A percentile compares a stretch with the other conserved stretches of the same genome.
Evolutionary conservation across 2,888 invertebrate genomes (phyloP).

Genomic region (Drosophila parthenogenetica): DNA sequence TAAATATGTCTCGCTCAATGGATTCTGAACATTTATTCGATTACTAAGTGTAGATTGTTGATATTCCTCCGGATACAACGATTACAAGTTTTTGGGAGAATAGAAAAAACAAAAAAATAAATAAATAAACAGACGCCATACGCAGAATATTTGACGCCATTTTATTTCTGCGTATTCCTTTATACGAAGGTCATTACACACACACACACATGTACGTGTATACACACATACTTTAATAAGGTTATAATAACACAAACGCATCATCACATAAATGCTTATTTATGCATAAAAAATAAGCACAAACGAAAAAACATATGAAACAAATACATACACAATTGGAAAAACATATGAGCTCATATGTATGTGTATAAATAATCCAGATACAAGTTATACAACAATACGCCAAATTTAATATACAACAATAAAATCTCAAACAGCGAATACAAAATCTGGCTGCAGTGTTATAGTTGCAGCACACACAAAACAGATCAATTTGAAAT

Average conservation of each 20-base stretch:
- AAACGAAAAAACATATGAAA: slow-evolving; percentile 14
- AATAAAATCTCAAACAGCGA: slow-evolving; percentile 28
- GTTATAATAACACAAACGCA: slow-evolving; percentile 11
- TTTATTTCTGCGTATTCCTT: slow-evolving; percentile 54
- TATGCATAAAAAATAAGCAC: slow-evolving; percentile 11
- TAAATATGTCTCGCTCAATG: slow-evolving; percentile 80
- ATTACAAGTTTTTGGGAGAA: slow-evolving; percentile 23
- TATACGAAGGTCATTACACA: slow-evolving; percentile 52
- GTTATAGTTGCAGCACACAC: slow-evolving; percentile 7
- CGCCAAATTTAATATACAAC: slow-evolving; percentile 27
- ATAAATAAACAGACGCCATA: slow-evolving; percentile 36
- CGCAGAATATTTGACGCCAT: slow-evolving; percentile 49
- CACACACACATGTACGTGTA: slow-evolving; percentile 9
- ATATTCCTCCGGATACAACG: slow-evolving; percentile 19
- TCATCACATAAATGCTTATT: slow-evolving; percentile 5
- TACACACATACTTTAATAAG: slow-evolving; percentile 15
- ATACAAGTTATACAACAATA: slow-evolving; percentile 57
- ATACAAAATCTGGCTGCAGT: slow-evolving; percentile 18
- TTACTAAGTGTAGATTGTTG: slow-evolving; percentile 41
- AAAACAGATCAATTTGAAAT: slow-evolving; percentile 19
- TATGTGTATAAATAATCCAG: slow-evolving; percentile 32
- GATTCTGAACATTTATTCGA: slow-evolving; percentile 83
- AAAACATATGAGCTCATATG: slow-evolving; percentile 15
- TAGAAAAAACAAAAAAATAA: slow-evolving; percentile 19
- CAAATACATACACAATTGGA: slow-evolving; percentile 5